phyloP scores from a whole-genome alignment of 1,140 invertebrate species.

The Drosophila varians region DNA sequence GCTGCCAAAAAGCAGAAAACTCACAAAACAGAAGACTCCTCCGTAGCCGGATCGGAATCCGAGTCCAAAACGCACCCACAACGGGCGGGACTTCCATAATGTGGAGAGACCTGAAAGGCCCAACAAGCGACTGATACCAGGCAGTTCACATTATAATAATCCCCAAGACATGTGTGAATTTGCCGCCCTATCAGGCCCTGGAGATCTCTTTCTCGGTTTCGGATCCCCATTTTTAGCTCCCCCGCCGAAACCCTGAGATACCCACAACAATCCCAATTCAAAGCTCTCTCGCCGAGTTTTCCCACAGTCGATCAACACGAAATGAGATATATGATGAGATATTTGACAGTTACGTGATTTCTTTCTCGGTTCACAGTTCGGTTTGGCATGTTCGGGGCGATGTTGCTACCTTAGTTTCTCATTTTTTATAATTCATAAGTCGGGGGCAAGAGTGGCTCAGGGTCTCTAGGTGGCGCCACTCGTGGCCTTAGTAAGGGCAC shows the following conservation, averaged over 20 bases:
- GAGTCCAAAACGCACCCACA: constrained; percentile 38
- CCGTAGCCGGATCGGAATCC: constrained; percentile 10
- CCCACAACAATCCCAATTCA: constrained; percentile 41
- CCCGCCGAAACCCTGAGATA: constrained; percentile 23
- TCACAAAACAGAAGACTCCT: constrained; percentile 26
- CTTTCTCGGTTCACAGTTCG: constrained; percentile 47
- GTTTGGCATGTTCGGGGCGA: constrained; percentile 25
- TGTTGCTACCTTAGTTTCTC: constrained; percentile 14
- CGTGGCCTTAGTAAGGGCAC: constrained; percentile 58
- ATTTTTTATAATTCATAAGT: constrained; percentile 24
- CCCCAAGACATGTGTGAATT: constrained; percentile 78
- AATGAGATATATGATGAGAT: constrained; percentile 78
- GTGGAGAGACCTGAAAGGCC: constrained; percentile 19
- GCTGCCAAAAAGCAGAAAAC: constrained; percentile 45
- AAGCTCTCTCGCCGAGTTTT: constrained; percentile 50
- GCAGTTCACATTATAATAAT: constrained; percentile 76
- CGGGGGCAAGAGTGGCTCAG: background rate
- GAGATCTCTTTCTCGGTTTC: constrained; percentile 51
- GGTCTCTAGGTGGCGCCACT: constrained; percentile 56
- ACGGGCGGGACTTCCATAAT: constrained; percentile 16
- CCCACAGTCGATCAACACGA: constrained; percentile 79
- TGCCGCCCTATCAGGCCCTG: constrained; percentile 57
- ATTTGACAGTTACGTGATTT: constrained; percentile 82
- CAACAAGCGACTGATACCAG: constrained; percentile 29
- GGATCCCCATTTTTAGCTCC: constrained; percentile 11